Base-by-base conservation (phyloP, 2,113 vertebrate species). In the Condylura cristata region DNA sequence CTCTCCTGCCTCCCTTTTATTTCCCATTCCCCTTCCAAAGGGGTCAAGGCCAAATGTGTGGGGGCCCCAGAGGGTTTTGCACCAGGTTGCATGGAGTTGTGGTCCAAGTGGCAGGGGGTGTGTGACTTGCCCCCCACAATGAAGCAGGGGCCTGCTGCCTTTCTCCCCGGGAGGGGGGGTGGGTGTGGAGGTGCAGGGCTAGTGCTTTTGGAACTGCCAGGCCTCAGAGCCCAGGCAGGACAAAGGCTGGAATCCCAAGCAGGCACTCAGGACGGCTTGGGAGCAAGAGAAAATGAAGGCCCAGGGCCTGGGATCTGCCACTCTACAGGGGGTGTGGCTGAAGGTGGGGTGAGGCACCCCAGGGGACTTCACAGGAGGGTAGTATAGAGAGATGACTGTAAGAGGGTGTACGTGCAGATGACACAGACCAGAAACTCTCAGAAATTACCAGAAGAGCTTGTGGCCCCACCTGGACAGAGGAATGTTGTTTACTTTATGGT, bases 1-100 rank as follows among this genome's bases (percentile, higher is more conserved):
- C 60, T 30, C 12, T 46, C 46, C 70, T 11, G 37, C n/a, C 75
- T 63, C 53, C 2, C 0, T 58, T 94, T 92, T 39, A 28, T 56
- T 94, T 84, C 61, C 71, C 39, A n/a, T 41, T 81, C 89, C 48
- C 66, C 66, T 56, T 81, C 90, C 56, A 53, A 32, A 75, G 26
- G 9, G 32, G 56, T 87, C 86, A 87, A 34, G 48, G 44, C 70
- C 66, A 44, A 22, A 68, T 66, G 39, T 34, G 7, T 71, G 68
- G 24, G 66, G 68, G 68, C 22, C 5, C 5, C 68, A 71, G 68
- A 8, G 20, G 18, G 6, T 22, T 2, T 86, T 28, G 53, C 81
- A 65, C 66, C 32, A 78, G 39, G 30, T 58, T 34, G 48, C 34
- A 16, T 0, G 4, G 37, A 16, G 34, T 32, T 60, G 41, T 48